A percentile compares a stretch with the other conserved stretches of the same genome.
Evolutionary conservation across 2,797 vertebrate species (phyloP).

Genomic region (Pseudotriccus pelzelni): DNA sequence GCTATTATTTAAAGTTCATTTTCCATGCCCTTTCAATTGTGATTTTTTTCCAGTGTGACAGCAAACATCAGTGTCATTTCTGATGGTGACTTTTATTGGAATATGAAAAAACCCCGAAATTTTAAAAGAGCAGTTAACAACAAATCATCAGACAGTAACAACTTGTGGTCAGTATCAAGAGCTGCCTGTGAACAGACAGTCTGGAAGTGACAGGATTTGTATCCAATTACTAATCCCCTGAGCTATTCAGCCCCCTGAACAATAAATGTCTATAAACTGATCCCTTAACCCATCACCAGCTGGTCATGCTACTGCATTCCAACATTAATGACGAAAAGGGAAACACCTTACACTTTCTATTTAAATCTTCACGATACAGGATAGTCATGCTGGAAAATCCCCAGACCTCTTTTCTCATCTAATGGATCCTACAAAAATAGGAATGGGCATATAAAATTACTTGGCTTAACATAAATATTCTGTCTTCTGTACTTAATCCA

Average conservation of each 20-base stretch:
- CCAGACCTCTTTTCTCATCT: background rate
- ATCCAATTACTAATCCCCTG: background rate
- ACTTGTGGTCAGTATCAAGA: background rate
- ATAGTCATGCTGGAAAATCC: background rate
- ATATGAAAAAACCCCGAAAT: background rate
- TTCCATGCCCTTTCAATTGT: background rate
- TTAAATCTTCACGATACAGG: background rate
- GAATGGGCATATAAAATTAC: background rate
- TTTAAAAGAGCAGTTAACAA: background rate
- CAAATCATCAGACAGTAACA: background rate
- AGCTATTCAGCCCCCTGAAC: background rate
- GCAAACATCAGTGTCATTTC: background rate
- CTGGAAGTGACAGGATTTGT: background rate
- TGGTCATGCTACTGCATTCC: background rate
- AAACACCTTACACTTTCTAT: background rate
- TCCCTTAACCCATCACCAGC: background rate
- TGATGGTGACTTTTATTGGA: background rate
- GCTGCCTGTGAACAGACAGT: background rate
- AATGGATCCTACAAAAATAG: background rate
- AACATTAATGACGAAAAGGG: fast-evolving
- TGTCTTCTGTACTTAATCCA: background rate
- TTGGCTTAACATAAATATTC: background rate
- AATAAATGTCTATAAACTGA: background rate
- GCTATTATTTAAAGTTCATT: background rate
- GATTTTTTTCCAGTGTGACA: background rate